Evolutionary conservation across 2,113 vertebrate genomes (phyloP).

Genomic region (Bufo bufo): DNA sequence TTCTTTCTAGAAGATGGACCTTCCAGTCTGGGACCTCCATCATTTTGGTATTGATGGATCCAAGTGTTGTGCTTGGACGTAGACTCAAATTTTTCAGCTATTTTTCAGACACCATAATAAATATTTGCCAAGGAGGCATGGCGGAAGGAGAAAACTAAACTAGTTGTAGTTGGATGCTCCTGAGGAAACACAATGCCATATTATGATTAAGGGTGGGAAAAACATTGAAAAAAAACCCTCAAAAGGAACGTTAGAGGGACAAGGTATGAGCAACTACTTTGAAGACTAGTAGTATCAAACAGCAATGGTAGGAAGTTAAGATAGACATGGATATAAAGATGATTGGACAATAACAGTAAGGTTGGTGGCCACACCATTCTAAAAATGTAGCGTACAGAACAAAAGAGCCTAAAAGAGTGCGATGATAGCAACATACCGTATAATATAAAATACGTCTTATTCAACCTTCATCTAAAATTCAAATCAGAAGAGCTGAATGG

Average conservation of each 20-base stretch:
- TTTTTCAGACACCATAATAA: not conserved
- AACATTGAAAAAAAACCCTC: not conserved
- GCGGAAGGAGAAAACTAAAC: not conserved
- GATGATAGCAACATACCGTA: not conserved
- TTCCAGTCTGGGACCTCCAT: constrained; percentile 57
- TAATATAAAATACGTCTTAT: not conserved
- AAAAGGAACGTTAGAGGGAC: not conserved
- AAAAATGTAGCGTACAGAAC: not conserved
- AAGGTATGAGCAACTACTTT: not conserved
- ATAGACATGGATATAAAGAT: not conserved
- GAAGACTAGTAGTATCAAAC: not conserved
- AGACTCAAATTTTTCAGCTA: not conserved
- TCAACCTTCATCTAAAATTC: not conserved
- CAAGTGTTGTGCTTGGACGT: not conserved
- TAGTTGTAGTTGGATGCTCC: not conserved
- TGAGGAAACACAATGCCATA: constrained; percentile 7
- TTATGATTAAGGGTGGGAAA: no score
- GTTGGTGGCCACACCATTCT: not conserved
- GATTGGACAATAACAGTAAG: not conserved
- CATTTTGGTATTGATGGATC: constrained; percentile 3
- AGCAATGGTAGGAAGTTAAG: not conserved
- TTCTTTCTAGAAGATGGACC: constrained; percentile 41
- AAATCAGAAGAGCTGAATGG: not conserved
- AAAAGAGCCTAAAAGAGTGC: not conserved
- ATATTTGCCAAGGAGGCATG: constrained; percentile 38